These are phyloP conservation scores for Pediacus dermestoides DNA, from an alignment of 2,888 invertebrate genomes.

Conservation along the genomic window DNA sequence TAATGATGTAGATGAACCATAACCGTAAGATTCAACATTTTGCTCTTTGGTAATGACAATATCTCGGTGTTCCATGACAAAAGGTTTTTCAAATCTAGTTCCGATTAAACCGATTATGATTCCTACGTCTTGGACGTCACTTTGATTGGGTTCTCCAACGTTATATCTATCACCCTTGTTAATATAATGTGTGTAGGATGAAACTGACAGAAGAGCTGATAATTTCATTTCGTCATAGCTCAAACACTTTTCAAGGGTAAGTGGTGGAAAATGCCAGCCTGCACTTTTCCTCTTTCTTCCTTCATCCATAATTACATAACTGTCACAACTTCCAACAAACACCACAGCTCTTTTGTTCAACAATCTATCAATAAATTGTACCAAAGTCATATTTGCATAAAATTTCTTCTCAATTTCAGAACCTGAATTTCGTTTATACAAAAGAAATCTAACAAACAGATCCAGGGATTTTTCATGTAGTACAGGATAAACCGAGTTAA, in stretches of 20 bases:
- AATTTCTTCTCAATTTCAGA: conserved; percentile 30
- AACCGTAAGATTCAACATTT: conserved; percentile 50
- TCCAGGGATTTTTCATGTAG: conserved; percentile 64
- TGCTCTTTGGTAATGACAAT: conserved; percentile 52
- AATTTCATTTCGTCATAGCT: conserved; percentile 60
- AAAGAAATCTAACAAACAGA: conserved; percentile 61
- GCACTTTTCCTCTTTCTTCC: conserved; percentile 54
- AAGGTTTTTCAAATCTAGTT: conserved; percentile 53
- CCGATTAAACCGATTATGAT: conserved; percentile 55
- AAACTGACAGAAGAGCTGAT: conserved; percentile 55
- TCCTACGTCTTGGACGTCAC: conserved; percentile 48
- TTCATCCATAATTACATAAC: conserved; percentile 39
- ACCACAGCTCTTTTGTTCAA: conserved; percentile 53
- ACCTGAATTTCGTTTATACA: conserved; percentile 54
- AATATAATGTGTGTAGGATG: conserved; percentile 56
- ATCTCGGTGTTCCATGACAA: conserved; percentile 62
- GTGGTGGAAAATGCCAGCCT: conserved; percentile 50
- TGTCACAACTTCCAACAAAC: conserved; percentile 43
- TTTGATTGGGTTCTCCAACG: conserved; percentile 50
- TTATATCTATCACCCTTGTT: conserved; percentile 58
- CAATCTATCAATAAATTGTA: conserved; percentile 53
- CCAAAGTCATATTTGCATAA: conserved; percentile 46
- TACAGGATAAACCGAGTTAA: conserved; percentile 63
- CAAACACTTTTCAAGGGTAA: conserved; percentile 52
- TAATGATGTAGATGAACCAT: conserved; percentile 31